These are phyloP conservation scores for Dermochelys coriacea DNA, from an alignment of 2,797 vertebrate species.

Conservation along the genomic window DNA sequence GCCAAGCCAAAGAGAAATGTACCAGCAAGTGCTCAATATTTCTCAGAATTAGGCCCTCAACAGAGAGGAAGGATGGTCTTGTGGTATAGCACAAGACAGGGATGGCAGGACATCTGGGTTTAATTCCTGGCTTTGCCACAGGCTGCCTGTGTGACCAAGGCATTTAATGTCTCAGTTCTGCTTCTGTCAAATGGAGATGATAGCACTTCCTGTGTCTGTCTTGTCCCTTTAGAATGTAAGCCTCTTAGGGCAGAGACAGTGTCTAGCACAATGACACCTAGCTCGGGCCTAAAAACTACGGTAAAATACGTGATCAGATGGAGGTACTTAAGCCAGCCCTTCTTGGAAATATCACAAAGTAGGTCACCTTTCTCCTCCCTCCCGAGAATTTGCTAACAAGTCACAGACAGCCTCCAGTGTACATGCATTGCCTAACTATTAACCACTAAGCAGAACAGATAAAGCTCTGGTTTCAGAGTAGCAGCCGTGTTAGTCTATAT, in stretches of 20 bases:
- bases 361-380: background rate
- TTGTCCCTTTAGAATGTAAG: background rate
- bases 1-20: background rate
- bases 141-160: background rate
- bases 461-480: too few species aligned
- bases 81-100: background rate
- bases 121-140: background rate
- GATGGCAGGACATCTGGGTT: background rate
- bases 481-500: too few species aligned
- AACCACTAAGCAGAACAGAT: background rate
- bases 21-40: background rate
- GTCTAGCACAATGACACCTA: background rate
- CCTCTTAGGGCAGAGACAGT: background rate
- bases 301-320: background rate
- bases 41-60: background rate
- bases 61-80: background rate
- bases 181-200: background rate
- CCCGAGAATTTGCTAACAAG: background rate
- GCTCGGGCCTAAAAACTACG: background rate
- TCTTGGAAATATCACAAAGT: background rate
- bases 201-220: background rate
- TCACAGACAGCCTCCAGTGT: background rate
- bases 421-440: background rate
- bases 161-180: background rate
- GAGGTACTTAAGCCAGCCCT: too few species aligned